phyloP scores from a whole-genome alignment of 2,888 invertebrate species.

The Phyllotreta striolata region DNA sequence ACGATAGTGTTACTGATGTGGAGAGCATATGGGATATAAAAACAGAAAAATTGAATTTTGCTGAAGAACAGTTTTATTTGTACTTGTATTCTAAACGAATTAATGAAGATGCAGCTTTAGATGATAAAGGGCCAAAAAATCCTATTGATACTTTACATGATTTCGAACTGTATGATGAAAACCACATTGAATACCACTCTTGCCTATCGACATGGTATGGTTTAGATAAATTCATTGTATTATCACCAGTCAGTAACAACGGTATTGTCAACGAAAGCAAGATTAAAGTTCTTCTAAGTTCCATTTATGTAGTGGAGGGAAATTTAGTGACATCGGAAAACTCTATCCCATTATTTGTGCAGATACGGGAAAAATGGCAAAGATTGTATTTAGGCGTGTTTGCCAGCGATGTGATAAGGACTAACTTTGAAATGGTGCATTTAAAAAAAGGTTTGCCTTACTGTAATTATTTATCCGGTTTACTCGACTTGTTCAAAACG shows the following conservation, averaged over 20 bases:
- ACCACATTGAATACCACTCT: conserved; percentile 64
- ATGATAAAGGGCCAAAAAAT: conserved; percentile 56
- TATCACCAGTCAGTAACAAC: conserved; percentile 70
- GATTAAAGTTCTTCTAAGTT: conserved; percentile 82
- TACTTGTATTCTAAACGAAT: conserved; percentile 57
- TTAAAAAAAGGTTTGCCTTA: conserved; percentile 81
- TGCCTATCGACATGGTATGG: conserved; percentile 80
- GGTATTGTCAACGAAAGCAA: conserved; percentile 73
- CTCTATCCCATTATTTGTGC: conserved; percentile 87
- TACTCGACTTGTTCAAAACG: conserved; percentile 88
- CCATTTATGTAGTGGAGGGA: conserved; percentile 80
- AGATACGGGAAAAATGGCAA: conserved; percentile 83
- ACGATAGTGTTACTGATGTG: conserved; percentile 36
- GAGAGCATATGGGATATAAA: conserved; percentile 64
- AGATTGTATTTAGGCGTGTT: conserved; percentile 82
- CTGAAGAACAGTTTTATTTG: conserved; percentile 64
- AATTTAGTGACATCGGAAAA: conserved; percentile 75
- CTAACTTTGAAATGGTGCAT: conserved; percentile 91
- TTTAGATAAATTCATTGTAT: conserved; percentile 80
- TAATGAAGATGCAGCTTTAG: conserved; percentile 44
- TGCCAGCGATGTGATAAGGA: conserved; percentile 75
- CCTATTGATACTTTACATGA: conserved; percentile 66
- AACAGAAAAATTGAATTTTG: conserved; percentile 67
- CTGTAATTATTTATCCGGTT: conserved; percentile 82
- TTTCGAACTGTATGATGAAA: conserved; percentile 64